A percentile compares a stretch with the other conserved stretches of the same genome.
These are phyloP conservation scores for Tetrao urogallus DNA, from an alignment of 2,113 vertebrate genomes.

Conservation along the genomic window DNA sequence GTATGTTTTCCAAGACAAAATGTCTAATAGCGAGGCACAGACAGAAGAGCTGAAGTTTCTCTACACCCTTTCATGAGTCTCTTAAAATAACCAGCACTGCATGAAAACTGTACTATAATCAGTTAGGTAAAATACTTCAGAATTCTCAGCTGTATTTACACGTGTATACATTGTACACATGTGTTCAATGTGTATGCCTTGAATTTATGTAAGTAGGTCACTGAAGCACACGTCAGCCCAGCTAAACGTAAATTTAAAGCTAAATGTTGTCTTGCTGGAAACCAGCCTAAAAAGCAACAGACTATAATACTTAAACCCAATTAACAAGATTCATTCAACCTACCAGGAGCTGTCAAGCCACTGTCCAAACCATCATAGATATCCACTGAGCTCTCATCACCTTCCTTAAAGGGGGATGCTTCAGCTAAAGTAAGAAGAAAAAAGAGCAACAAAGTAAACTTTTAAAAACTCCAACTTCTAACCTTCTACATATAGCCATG, in stretches of 20 bases:
- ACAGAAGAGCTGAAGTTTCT: not conserved
- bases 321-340: not conserved
- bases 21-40: not conserved
- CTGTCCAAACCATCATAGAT: slow-evolving; percentile 92
- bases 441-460: not conserved
- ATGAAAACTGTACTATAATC: not conserved
- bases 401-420: slow-evolving; percentile 79
- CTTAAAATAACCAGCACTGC: not conserved
- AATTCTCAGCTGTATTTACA: not conserved
- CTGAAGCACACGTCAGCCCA: not conserved
- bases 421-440: slow-evolving; percentile 43
- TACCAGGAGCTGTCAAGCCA: slow-evolving; percentile 70
- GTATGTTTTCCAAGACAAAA: not conserved
- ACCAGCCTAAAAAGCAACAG: not conserved
- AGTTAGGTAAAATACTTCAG: not conserved
- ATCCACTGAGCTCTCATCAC: slow-evolving; percentile 91
- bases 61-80: not conserved
- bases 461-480: not conserved
- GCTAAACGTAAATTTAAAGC: not conserved
- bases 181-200: not conserved
- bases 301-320: not conserved
- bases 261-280: not conserved
- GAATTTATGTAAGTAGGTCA: not conserved
- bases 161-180: too few relatives aligned
- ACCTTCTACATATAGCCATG: not conserved